Evolutionary conservation across 2,113 vertebrate genomes (phyloP).

Genomic region (Amphiprion percula): DNA sequence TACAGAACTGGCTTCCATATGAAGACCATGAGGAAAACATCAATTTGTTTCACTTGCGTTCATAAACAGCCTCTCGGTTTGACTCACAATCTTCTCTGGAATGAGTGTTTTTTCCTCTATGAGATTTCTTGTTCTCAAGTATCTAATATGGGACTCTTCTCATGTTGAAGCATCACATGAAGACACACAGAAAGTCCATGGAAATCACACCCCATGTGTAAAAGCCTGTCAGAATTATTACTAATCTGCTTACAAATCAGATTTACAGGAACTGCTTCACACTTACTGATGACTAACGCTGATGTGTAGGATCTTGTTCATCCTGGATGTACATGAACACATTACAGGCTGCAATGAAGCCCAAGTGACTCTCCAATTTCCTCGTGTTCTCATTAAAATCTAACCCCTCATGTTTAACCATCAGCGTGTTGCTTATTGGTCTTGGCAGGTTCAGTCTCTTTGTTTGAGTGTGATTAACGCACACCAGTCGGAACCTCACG

Average conservation of each 20-base stretch:
- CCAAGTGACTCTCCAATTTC: constrained; percentile 8
- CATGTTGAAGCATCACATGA: constrained; percentile 4
- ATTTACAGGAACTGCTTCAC: not conserved
- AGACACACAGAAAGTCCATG: not conserved
- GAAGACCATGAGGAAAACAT: not conserved
- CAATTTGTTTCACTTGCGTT: not conserved
- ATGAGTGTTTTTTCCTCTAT: not conserved
- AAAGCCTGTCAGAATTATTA: constrained; percentile 3
- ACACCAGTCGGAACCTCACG: constrained; percentile 58
- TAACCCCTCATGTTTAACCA: constrained; percentile 32
- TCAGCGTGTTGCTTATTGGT: constrained; percentile 28
- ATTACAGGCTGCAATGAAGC: constrained; percentile 13
- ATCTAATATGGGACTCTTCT: no score
- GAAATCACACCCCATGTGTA: not conserved
- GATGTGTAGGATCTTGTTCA: constrained; percentile 3
- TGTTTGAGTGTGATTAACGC: constrained; percentile 59
- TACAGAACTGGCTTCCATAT: no score
- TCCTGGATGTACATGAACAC: not conserved
- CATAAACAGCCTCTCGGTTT: no score
- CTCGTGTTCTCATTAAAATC: constrained; percentile 32
- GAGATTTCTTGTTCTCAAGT: not conserved
- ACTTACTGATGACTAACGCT: constrained; percentile 14
- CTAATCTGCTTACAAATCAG: constrained; percentile 6
- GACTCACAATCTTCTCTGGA: not conserved
- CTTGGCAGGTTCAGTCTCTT: constrained; percentile 56